Conservation (phyloP, 2,888 invertebrate species). For the Orchestes rusci region DNA sequence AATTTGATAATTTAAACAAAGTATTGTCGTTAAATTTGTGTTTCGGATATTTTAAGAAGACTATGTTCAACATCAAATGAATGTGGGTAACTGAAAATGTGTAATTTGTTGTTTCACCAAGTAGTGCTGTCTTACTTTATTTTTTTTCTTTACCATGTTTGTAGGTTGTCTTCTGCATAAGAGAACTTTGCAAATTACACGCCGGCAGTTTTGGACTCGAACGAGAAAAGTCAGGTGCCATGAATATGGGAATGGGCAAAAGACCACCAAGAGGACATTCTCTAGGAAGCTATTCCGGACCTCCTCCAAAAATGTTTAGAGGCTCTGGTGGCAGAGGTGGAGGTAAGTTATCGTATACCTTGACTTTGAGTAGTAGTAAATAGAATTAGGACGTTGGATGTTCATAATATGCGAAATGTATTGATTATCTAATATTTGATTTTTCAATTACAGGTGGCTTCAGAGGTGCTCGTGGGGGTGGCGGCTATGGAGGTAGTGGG, state of each 20-base stretch:
- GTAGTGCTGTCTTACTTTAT: constrained; percentile 3
- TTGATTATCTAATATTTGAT: too few species aligned
- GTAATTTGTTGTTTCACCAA: neutral
- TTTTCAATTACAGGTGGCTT: constrained; percentile 34
- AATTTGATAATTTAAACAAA: too few species aligned
- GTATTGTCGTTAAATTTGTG: too few species aligned
- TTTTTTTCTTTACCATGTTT: constrained; percentile 24
- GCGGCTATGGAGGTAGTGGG: constrained; percentile 27
- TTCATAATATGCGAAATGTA: too few species aligned
- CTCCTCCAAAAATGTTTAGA: constrained; percentile 44
- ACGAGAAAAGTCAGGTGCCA: constrained; percentile 46
- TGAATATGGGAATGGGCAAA: constrained; percentile 32
- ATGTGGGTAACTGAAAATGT: too few species aligned
- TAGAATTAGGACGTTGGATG: too few species aligned
- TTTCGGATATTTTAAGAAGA: too few species aligned
- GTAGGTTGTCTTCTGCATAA: constrained; percentile 62
- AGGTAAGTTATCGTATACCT: constrained; percentile 5
- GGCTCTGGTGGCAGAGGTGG: constrained; percentile 28
- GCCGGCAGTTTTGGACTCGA: constrained; percentile 67
- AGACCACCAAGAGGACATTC: constrained; percentile 47
- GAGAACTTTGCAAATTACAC: constrained; percentile 66
- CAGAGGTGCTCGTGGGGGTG: constrained; percentile 29
- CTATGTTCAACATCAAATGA: too few species aligned
- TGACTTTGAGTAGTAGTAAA: too few species aligned
- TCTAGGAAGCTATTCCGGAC: constrained; percentile 37